These are phyloP conservation scores for Acanthaster planci DNA, from an alignment of 35 echinoderm and acorn worm genomes.

Conservation along the genomic window DNA sequence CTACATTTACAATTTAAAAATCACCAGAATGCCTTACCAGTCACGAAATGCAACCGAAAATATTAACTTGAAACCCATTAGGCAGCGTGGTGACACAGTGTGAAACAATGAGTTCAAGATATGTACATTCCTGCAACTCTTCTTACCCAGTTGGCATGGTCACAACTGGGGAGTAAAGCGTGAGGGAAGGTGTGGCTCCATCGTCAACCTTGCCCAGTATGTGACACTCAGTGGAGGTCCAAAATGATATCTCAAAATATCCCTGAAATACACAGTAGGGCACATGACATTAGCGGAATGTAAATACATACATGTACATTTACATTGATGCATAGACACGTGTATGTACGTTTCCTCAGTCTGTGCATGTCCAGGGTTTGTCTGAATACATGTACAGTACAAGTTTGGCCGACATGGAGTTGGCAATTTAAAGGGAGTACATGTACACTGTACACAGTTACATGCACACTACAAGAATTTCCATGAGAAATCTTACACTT, in stretches of 20 bases:
- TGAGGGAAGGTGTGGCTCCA: background rate
- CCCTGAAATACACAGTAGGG: background rate
- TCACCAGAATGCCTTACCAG: background rate
- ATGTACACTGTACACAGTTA: too few relatives aligned
- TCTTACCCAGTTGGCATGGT: conserved; percentile 4
- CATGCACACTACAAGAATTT: too few relatives aligned
- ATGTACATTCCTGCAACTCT: background rate
- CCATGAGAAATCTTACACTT: too few relatives aligned
- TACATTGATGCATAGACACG: too few relatives aligned
- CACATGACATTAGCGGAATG: too few relatives aligned
- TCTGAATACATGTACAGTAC: too few relatives aligned
- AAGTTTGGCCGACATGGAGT: too few relatives aligned
- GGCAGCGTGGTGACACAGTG: background rate
- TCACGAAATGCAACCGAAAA: background rate
- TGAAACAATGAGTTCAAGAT: background rate
- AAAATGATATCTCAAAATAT: background rate
- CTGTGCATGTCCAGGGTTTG: too few relatives aligned
- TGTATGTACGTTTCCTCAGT: too few relatives aligned
- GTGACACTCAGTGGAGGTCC: background rate
- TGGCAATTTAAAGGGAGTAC: too few relatives aligned
- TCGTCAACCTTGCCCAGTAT: background rate
- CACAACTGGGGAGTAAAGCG: background rate
- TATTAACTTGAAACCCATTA: background rate
- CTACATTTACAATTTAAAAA: background rate
- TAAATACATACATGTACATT: too few relatives aligned